Evolutionary conservation across 2,888 invertebrate species (phyloP), one percentile per base, ranked within the genome.

Genomic region (Sphaerophoria taeniata): DNA sequence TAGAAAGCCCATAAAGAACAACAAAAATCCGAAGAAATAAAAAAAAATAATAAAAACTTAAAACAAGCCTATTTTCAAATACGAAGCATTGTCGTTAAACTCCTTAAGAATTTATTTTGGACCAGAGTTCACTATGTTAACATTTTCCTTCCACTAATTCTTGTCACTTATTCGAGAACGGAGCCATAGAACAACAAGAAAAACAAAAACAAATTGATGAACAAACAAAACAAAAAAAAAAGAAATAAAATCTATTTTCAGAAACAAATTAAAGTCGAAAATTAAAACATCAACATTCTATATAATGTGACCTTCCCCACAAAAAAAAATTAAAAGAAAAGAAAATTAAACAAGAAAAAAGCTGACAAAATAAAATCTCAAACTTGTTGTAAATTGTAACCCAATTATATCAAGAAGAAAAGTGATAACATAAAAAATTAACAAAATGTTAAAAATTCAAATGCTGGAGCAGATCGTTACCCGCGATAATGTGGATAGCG

Each of bases 391-490:
- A 74, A 80, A 72, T 84, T 72, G 47, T 65, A 51, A 76, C 61
- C 36, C 43, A 76, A 72, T 69, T 72, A 67, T 55, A 31, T 12
- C n/a, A 53, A 71, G 56, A 34, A 33, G 24, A 34, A 55, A 51
- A 58, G 1, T 49, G 12, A 60, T 51, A 58, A 61, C 65, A 79
- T 14, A 47, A 6, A 65, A 83, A 80, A 77, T 67, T 82, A 88
- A 24, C 24, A 24, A 88, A 87, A 95, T 95, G 95, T 92, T 95
- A 92, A 95, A 95, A 93, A 95, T 95, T 93, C 95, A 95, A 92
- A 95, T 95, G 95, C 93, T 95, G 93, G 95, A 95, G 90, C 95
- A 95, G 89, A 94, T 95, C 90, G 95, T 95, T 91, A 95, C 93
- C 91, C 95, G 94, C 91, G 95, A 95, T 87, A 90, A 87, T 81